Conservation (phyloP, 2,113 vertebrate species). For the Prunella himalayana region DNA sequence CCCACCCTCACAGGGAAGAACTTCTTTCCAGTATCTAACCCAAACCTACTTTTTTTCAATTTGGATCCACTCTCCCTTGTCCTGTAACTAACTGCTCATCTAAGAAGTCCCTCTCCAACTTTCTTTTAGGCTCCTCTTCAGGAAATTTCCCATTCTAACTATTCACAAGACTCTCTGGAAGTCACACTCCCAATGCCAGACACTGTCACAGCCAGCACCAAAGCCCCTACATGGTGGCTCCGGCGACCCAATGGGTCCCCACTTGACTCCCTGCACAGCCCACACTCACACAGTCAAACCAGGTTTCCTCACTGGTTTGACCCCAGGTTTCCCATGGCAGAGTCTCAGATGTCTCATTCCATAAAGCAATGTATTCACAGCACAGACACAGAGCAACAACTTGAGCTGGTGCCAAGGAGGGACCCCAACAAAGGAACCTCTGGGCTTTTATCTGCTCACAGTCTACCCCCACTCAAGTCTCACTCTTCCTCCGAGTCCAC, state of each 20-base stretch:
- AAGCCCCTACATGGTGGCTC: neutral
- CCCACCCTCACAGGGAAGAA: neutral
- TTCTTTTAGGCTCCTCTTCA: neutral
- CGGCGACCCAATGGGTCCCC: neutral
- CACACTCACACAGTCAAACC: neutral
- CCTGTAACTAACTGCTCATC: neutral
- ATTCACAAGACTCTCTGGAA: neutral
- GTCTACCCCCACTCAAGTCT: neutral
- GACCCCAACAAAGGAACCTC: neutral
- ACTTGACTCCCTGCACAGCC: neutral
- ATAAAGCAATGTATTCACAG: neutral
- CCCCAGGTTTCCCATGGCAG: neutral
- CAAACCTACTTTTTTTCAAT: neutral
- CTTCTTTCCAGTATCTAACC: neutral
- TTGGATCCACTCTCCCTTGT: neutral
- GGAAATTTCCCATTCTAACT: neutral
- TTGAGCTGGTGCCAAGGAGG: neutral
- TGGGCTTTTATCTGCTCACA: neutral
- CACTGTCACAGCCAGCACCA: accelerated
- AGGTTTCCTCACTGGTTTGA: neutral
- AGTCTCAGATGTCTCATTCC: neutral
- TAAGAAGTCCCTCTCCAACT: neutral
- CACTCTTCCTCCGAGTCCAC: neutral
- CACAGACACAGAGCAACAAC: neutral
- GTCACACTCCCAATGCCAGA: neutral